These are phyloP conservation scores for Myzus persicae DNA, from an alignment of 1,140 invertebrate species.

Conservation along the genomic window DNA sequence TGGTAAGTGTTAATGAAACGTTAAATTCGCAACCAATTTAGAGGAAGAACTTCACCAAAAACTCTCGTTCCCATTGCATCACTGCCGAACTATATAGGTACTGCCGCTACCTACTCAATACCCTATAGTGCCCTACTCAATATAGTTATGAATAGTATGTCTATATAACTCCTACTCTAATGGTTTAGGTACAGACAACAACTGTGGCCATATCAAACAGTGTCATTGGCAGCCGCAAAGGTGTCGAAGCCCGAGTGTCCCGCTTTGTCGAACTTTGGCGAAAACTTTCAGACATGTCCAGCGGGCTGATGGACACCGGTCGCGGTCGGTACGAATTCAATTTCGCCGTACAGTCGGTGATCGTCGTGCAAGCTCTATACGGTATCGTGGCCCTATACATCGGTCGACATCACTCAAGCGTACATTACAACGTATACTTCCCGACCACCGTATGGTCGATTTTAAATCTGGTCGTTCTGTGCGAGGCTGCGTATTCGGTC, in stretches of 20 bases:
- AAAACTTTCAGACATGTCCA: neutral
- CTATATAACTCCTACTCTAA: too few relatives aligned
- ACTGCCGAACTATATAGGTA: neutral
- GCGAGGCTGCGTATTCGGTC: conserved; percentile 36
- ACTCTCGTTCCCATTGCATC: neutral
- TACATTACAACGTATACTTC: neutral
- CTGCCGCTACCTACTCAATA: too few relatives aligned
- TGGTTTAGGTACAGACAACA: neutral
- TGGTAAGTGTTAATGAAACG: too few relatives aligned
- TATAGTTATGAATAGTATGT: neutral
- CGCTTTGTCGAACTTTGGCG: neutral
- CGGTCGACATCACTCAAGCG: neutral
- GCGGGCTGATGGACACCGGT: neutral
- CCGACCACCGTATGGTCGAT: neutral
- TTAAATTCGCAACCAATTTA: too few relatives aligned
- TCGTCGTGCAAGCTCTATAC: conserved; percentile 13
- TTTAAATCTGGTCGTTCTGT: neutral
- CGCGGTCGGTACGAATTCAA: neutral
- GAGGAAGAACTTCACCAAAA: neutral
- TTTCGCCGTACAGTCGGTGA: neutral
- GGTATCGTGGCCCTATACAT: neutral
- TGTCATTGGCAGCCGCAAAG: too few relatives aligned
- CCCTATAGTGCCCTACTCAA: neutral
- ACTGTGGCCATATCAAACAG: neutral
- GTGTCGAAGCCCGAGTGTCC: neutral